Evolutionary conservation across 2,113 vertebrate genomes (phyloP).

Genomic region (Scophthalmus maximus): DNA sequence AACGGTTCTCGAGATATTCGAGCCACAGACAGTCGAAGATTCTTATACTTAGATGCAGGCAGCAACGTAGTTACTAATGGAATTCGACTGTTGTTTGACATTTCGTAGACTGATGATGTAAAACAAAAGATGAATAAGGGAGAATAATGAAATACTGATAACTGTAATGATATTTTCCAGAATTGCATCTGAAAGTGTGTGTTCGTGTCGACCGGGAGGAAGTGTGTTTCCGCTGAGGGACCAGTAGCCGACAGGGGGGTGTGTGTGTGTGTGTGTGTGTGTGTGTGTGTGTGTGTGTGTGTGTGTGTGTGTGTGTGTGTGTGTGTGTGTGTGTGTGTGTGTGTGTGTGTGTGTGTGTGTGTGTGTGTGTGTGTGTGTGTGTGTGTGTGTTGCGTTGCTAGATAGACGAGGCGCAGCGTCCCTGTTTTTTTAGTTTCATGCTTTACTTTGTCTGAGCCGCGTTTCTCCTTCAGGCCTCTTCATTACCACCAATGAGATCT

Average conservation of each 20-base stretch:
- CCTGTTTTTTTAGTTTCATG: constrained; percentile 42
- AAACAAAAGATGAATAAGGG: not conserved
- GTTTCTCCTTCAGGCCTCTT: constrained; percentile 58
- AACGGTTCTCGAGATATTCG: no score
- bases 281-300: constrained; percentile 10
- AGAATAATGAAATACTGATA: not conserved
- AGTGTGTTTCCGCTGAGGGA: not conserved
- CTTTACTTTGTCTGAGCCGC: constrained; percentile 36
- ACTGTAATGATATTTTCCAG: not conserved
- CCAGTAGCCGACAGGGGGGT: constrained; percentile 4
- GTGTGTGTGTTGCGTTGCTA: no score
- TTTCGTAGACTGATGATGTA: not conserved
- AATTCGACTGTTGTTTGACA: not conserved
- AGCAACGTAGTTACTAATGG: no score
- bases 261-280: constrained; percentile 3
- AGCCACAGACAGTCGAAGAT: no score
- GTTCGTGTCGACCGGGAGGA: no score
- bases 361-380: no score
- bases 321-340: not conserved
- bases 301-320: constrained; percentile 7
- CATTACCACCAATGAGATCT: constrained; percentile 73
- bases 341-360: no score
- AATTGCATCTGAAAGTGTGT: no score
- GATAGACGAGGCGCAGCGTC: no score
- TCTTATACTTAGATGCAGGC: no score